Evolutionary conservation across 2,797 vertebrate genomes (phyloP).

Genomic region (Pseudomugil tenellus): DNA sequence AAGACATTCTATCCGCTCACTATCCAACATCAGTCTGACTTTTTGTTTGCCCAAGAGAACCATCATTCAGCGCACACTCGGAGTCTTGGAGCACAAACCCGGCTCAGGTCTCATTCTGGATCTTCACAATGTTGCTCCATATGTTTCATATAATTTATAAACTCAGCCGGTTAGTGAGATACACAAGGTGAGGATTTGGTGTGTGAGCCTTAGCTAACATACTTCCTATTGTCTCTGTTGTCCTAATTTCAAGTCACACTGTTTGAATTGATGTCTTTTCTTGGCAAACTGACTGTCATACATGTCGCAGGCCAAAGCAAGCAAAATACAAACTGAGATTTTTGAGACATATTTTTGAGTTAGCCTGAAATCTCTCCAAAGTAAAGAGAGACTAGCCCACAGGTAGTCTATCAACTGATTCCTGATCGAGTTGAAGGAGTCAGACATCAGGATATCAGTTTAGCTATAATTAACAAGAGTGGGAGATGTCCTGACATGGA

Average conservation of each 20-base stretch:
- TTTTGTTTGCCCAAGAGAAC: conserved; percentile 40
- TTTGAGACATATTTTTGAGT: conserved; percentile 18
- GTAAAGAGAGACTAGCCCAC: conserved; percentile 21
- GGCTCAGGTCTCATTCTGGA: conserved; percentile 12
- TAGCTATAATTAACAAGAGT: conserved; percentile 42
- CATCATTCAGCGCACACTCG: conserved; percentile 40
- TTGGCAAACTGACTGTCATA: conserved; percentile 15
- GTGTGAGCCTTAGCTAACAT: background rate
- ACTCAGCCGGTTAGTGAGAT: conserved; percentile 10
- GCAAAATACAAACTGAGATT: conserved; percentile 22
- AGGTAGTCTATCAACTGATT: conserved; percentile 45
- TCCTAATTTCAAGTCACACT: conserved; percentile 7
- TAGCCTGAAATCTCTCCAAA: conserved; percentile 32
- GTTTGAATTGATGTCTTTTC: background rate
- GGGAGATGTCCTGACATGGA: conserved; percentile 39
- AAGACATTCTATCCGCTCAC: conserved; percentile 34
- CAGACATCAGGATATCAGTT: conserved; percentile 17
- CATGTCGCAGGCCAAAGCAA: conserved; percentile 27
- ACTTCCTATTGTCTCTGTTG: conserved; percentile 8
- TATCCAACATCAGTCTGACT: conserved; percentile 20
- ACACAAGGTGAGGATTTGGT: conserved; percentile 12
- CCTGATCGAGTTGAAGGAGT: conserved; percentile 19
- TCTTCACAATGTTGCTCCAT: background rate
- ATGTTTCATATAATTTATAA: conserved; percentile 8
- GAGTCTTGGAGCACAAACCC: conserved; percentile 27